Evolutionary conservation across 2,888 invertebrate genomes (phyloP).

Genomic region (Oeneis ivallda): DNA sequence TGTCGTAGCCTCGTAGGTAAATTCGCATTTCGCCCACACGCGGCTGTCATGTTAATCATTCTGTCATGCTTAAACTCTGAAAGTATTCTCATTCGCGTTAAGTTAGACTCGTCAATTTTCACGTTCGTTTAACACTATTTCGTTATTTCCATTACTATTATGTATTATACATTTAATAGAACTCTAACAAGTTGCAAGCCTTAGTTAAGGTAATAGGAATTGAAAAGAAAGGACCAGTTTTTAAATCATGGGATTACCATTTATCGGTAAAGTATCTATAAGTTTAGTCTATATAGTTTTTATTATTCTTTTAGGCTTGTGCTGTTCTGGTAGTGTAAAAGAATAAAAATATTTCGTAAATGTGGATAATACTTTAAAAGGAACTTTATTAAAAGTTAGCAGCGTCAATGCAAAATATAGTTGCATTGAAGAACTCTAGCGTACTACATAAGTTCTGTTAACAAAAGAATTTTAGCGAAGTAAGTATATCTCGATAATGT

Average conservation of each 20-base stretch:
- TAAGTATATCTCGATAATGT: background rate
- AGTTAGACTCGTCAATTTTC: slow-evolving; percentile 48
- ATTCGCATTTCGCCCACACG: slow-evolving; percentile 54
- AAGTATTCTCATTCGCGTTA: slow-evolving; percentile 24
- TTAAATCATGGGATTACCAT: background rate
- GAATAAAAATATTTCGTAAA: background rate
- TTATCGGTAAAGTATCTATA: background rate
- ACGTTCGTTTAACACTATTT: slow-evolving; percentile 52
- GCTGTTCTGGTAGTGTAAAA: background rate
- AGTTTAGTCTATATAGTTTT: background rate
- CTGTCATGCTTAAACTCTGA: slow-evolving; percentile 23
- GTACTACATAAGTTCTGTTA: too few relatives aligned
- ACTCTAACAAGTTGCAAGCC: background rate
- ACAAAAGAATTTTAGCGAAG: background rate
- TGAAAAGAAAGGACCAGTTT: background rate
- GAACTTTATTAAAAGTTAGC: too few relatives aligned
- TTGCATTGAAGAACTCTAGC: too few relatives aligned
- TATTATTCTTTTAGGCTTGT: background rate
- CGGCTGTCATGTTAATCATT: slow-evolving; percentile 42
- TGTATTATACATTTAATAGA: background rate
- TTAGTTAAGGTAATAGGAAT: background rate
- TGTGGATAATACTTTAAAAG: too few relatives aligned
- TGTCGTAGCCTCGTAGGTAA: too few relatives aligned
- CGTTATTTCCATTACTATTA: slow-evolving; percentile 41
- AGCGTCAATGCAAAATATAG: too few relatives aligned